Percentiles rank a stretch among this genome's conserved stretches.
Conservation (phyloP, 2,113 vertebrate species). For the Equus przewalskii region DNA sequence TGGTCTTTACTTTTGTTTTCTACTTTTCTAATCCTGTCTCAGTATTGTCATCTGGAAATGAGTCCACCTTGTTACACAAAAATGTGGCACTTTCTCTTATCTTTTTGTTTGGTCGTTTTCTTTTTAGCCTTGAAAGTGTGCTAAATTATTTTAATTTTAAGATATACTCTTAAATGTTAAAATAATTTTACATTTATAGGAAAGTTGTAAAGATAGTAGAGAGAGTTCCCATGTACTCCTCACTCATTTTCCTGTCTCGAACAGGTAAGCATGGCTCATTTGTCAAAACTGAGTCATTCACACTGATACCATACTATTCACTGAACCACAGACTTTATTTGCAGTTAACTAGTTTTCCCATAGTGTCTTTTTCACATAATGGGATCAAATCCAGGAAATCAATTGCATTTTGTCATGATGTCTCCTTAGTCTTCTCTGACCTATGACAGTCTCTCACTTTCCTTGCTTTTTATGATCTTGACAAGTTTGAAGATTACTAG, state of each 20-base stretch:
- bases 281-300: neutral
- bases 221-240: neutral
- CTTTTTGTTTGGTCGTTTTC: neutral
- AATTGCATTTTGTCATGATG: neutral
- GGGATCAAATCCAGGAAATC: neutral
- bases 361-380: neutral
- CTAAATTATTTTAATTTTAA: conserved; percentile 17
- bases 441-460: neutral
- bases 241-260: neutral
- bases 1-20: neutral
- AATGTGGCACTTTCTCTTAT: neutral
- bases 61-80: neutral
- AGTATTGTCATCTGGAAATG: neutral
- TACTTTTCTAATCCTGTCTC: neutral
- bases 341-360: neutral
- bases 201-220: neutral
- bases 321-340: neutral
- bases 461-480: neutral
- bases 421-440: neutral
- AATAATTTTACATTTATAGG: neutral
- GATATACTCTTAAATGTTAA: neutral
- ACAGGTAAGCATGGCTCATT: no score
- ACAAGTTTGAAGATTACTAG: neutral
- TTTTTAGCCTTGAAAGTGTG: neutral
- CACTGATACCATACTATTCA: neutral